phyloP scores from a whole-genome alignment of 2,113 vertebrate genomes.

The Orientallactaga bullata region DNA sequence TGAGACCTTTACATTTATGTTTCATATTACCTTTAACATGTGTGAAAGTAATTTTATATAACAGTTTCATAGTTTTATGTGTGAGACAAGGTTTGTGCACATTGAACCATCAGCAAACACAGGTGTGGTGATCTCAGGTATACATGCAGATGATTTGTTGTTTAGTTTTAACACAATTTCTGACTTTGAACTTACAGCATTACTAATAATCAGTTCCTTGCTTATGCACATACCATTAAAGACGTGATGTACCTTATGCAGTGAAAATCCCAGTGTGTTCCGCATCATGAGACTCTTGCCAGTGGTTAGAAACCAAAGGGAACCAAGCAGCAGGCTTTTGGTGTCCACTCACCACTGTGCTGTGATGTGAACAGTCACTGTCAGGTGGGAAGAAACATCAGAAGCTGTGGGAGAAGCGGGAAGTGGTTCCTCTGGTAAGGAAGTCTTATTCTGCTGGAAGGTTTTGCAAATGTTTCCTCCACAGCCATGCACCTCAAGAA shows the following conservation, averaged over 20 bases:
- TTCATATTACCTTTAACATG: background rate
- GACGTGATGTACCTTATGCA: background rate
- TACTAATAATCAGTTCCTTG: background rate
- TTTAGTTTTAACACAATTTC: background rate
- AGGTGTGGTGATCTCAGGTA: background rate
- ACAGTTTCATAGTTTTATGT: background rate
- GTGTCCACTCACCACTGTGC: fast-evolving
- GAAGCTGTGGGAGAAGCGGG: background rate
- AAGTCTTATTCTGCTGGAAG: background rate
- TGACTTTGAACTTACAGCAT: background rate
- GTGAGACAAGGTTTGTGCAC: background rate
- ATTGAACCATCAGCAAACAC: background rate
- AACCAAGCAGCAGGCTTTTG: no score
- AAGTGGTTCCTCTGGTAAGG: background rate
- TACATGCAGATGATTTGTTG: background rate
- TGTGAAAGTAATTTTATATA: background rate
- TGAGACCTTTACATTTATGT: background rate
- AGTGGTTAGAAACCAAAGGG: background rate
- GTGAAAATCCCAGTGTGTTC: no score
- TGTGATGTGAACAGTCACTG: background rate
- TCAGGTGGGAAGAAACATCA: background rate
- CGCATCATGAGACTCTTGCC: no score
- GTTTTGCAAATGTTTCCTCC: background rate
- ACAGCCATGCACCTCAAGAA: background rate
- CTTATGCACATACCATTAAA: background rate